Evolutionary conservation across 2,113 vertebrate species (phyloP), one percentile per base, ranked within the genome.

Genomic region (Atherinomorus stipes): DNA sequence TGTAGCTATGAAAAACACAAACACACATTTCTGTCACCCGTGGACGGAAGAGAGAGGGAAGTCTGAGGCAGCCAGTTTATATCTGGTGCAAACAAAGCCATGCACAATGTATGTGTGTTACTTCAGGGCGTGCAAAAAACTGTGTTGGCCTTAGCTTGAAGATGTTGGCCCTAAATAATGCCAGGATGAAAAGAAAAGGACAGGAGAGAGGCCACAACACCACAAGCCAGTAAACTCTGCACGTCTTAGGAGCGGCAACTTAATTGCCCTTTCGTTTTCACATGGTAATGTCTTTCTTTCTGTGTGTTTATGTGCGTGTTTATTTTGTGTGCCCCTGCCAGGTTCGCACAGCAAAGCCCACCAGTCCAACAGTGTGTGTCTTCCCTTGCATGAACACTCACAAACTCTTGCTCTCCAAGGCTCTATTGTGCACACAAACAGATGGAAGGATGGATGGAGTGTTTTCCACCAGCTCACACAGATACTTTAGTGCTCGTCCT

Each of bases 221-320:
- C 78, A 78, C 79, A 83, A 78, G 74, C 78, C 72, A 71, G 70
- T 73, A 83, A 87, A 82, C 87, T 72, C 83, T 86, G 69, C 51
- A 76, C 80, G 65, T 78, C 71, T 87, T n/a, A n/a, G n/a, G n/a
- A n/a, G n/a, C n/a, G n/a, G n/a, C n/a, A n/a, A n/a, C n/a, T n/a
- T 83, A 90, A 89, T 84, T 82, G 71, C 78, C 68, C 78, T 85
- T 83, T 81, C 50, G 74, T 88, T 91, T 90, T 89, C 88, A 88
- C 71, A 89, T 85, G 83, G 62, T 88, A 88, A 89, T 87, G 74
- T 16, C 47, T 78, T 64, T 52, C 44, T 57, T 44, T 57, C 28
- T 42, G 34, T 57, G 63, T 61, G 68, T 68, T 59, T 60, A 61
- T 62, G 64, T 63, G 45, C 73, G 70, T 58, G 56, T 65, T 77